A percentile compares a stretch with the other conserved stretches of the same genome.
These are phyloP conservation scores for Ancistrus triradiatus DNA, from an alignment of 2,113 vertebrate species.

Conservation along the genomic window DNA sequence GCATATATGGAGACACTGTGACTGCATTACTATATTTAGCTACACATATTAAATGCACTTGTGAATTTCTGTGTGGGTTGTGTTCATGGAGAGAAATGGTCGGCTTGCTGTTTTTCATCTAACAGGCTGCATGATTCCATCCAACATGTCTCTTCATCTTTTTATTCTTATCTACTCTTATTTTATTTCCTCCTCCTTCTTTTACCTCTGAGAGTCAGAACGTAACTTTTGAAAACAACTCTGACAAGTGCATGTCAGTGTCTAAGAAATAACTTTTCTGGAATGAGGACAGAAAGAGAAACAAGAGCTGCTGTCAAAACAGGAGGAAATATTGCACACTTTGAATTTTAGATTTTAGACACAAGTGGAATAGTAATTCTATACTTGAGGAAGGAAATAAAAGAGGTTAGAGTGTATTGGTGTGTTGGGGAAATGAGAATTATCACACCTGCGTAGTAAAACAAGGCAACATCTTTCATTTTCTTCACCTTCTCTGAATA, in stretches of 20 bases:
- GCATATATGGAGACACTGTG: too few species aligned
- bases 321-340: slow-evolving; percentile 22
- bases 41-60: too few species aligned
- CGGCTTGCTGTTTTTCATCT: slow-evolving; percentile 1
- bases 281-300: slow-evolving; percentile 24
- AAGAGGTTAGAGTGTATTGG: slow-evolving; percentile 9
- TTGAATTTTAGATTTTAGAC: slow-evolving; percentile 24
- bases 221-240: slow-evolving; percentile 23
- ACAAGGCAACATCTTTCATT: slow-evolving; percentile 29
- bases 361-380: slow-evolving; percentile 31
- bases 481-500: background rate
- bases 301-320: slow-evolving; percentile 25
- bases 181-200: slow-evolving; percentile 16
- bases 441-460: slow-evolving; percentile 33
- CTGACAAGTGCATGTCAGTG: slow-evolving; percentile 36
- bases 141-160: slow-evolving; percentile 28
- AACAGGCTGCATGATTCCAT: slow-evolving; percentile 36
- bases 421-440: slow-evolving; percentile 16
- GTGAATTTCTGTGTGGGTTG: slow-evolving; percentile 5
- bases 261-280: slow-evolving; percentile 28
- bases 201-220: slow-evolving; percentile 9
- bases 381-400: slow-evolving; percentile 30
- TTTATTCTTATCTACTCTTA: slow-evolving; percentile 6
- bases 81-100: slow-evolving; percentile 15
- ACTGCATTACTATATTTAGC: too few species aligned